Conservation (phyloP, 2,888 invertebrate genomes). For the Mythimna lalbum region DNA sequence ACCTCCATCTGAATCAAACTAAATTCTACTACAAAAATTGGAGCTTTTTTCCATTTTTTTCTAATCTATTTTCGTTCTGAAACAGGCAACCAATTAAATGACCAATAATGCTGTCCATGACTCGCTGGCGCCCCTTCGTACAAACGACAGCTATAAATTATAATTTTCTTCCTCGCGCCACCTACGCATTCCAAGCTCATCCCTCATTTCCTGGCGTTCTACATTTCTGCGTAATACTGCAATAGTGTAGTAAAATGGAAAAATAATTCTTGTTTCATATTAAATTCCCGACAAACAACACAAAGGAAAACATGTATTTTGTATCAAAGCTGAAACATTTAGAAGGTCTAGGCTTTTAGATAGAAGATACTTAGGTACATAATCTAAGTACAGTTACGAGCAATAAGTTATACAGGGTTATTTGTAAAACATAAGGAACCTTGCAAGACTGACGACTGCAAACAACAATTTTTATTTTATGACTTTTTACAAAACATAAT, state of each 20-base stretch:
- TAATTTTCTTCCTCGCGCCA: slow-evolving; percentile 66
- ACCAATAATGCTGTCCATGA: slow-evolving; percentile 65
- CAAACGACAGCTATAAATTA: slow-evolving; percentile 67
- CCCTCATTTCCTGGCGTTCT: slow-evolving; percentile 56
- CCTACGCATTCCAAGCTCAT: slow-evolving; percentile 62
- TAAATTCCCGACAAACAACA: slow-evolving; percentile 24
- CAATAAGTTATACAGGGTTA: too few relatives aligned
- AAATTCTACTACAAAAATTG: background rate
- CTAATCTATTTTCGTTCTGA: slow-evolving; percentile 16
- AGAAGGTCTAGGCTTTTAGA: background rate
- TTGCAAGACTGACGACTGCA: too few relatives aligned
- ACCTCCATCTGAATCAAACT: background rate
- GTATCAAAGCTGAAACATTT: slow-evolving; percentile 2
- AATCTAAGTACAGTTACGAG: too few relatives aligned
- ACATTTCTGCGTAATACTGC: slow-evolving; percentile 40
- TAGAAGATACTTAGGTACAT: too few relatives aligned
- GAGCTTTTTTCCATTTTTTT: background rate
- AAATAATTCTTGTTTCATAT: slow-evolving; percentile 40
- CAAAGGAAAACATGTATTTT: slow-evolving; percentile 12
- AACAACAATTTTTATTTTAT: too few relatives aligned
- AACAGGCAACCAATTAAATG: slow-evolving; percentile 25
- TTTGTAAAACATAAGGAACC: too few relatives aligned
- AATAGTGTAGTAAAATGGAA: slow-evolving; percentile 33
- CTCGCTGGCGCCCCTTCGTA: slow-evolving; percentile 60
- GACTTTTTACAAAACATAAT: too few relatives aligned